phyloP scores from a whole-genome alignment of 2,113 vertebrate species.

The Nerophis ophidion region DNA sequence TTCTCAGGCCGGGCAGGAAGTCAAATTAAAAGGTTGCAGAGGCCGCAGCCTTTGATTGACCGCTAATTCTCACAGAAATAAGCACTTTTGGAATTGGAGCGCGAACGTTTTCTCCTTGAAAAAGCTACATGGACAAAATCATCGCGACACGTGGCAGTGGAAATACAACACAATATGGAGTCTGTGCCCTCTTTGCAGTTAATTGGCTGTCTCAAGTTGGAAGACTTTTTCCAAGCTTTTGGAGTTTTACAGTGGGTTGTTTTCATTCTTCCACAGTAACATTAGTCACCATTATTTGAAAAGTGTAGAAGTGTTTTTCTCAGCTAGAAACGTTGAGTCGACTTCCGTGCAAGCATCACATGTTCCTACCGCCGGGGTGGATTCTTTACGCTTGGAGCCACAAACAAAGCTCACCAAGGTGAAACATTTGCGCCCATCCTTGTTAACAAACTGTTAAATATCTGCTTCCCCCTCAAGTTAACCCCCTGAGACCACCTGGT shows the following conservation, averaged over 20 bases:
- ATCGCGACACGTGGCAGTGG: background rate
- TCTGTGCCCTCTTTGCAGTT: background rate
- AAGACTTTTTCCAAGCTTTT: background rate
- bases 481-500: background rate
- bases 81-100: background rate
- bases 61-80: background rate
- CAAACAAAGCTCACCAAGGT: background rate
- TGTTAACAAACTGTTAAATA: constrained; percentile 23
- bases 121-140: background rate
- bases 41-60: background rate
- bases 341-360: too few species aligned
- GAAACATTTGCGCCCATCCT: constrained; percentile 9
- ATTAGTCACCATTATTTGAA: too few species aligned
- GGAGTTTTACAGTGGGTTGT: too few species aligned
- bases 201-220: background rate
- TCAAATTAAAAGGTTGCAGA: background rate
- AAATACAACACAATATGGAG: background rate
- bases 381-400: background rate
- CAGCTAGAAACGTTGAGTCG: too few species aligned
- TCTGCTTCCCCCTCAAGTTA: background rate
- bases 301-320: too few species aligned
- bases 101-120: background rate
- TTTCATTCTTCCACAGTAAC: too few species aligned
- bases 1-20: background rate
- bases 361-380: too few species aligned